Base-by-base conservation (phyloP, 2,113 vertebrate genomes). In the Apodemus sylvaticus region DNA sequence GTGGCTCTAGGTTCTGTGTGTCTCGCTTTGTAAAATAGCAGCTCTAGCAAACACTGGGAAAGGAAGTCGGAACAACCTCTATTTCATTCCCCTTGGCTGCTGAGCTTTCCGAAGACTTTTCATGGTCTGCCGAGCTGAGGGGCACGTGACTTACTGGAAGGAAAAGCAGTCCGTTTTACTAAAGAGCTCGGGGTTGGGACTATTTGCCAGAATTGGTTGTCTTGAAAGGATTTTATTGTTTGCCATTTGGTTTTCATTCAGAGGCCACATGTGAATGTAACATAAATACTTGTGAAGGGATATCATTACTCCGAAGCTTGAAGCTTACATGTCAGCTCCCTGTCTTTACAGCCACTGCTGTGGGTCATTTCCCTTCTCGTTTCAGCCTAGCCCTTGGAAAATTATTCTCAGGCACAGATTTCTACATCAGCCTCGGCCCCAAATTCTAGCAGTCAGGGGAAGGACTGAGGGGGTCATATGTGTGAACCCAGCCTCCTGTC, bases 211-310 rank as follows among this genome's bases (percentile, higher is more conserved):
- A 62, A 76, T 29, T n/a, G 53, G 91, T 86, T 51, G 51, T 94
- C 94, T 95, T 87, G n/a, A 92, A 95, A 92, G 74, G 45, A 42
- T 92, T 97, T 97, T 82, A 91, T 90, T 71, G 58, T 64, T 94
- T 98, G 96, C 98, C 98, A 98, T 98, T 98, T 98, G 98, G 98
- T 98, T 98, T 98, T 97, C 98, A 94, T 98, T 97, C 97, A 48
- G 93, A 97, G 97, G 98, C 97, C 98, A 97, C 97, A 96, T 98
- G 98, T 97, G 98, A 96, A 95, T 93, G 91, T 97, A 98, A 97
- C 96, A 94, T 98, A 98, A 98, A 98, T 98, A 98, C 97, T 97
- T 97, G 97, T 86, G 97, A 96, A 98, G 96, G 97, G 94, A 97
- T 97, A 92, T 97, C 96, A 96, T 98, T 98, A 97, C 96, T 97